These are phyloP conservation scores for Beris chalybata DNA, from an alignment of 2,888 invertebrate genomes.

Conservation along the genomic window DNA sequence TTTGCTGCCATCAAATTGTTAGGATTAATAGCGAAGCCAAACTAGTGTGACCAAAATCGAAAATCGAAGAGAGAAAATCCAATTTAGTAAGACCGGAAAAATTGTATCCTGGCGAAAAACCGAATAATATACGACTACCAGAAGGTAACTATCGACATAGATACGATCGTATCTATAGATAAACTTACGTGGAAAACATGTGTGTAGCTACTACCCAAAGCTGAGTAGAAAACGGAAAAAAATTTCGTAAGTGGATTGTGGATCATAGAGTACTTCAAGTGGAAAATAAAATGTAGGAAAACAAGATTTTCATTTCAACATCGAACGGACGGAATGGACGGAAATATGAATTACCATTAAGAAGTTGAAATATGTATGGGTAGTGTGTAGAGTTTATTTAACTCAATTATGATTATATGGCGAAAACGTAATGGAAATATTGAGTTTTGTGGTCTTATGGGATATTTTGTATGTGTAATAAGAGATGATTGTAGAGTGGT, in stretches of 20 bases:
- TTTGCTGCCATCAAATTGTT: too few relatives aligned
- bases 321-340: not conserved
- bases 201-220: not conserved
- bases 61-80: slow-evolving; percentile 25
- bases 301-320: slow-evolving; percentile 6
- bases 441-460: too few relatives aligned
- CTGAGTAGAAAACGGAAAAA: not conserved
- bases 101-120: slow-evolving; percentile 12
- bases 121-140: too few relatives aligned
- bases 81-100: slow-evolving; percentile 22
- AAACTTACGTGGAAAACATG: not conserved
- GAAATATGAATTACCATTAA: too few relatives aligned
- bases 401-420: too few relatives aligned
- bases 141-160: too few relatives aligned
- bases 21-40: slow-evolving; percentile 21
- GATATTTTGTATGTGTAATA: too few relatives aligned
- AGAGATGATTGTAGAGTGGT: too few relatives aligned
- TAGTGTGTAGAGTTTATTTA: too few relatives aligned
- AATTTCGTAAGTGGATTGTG: slow-evolving; percentile 5
- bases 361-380: too few relatives aligned
- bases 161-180: slow-evolving; percentile 4
- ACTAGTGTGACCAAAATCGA: slow-evolving; percentile 26
- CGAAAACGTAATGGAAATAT: too few relatives aligned
- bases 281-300: slow-evolving; percentile 21
- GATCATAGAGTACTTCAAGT: slow-evolving; percentile 9